Evolutionary conservation across 2,797 vertebrate genomes (phyloP).

Genomic region (Jordanella pulchra): DNA sequence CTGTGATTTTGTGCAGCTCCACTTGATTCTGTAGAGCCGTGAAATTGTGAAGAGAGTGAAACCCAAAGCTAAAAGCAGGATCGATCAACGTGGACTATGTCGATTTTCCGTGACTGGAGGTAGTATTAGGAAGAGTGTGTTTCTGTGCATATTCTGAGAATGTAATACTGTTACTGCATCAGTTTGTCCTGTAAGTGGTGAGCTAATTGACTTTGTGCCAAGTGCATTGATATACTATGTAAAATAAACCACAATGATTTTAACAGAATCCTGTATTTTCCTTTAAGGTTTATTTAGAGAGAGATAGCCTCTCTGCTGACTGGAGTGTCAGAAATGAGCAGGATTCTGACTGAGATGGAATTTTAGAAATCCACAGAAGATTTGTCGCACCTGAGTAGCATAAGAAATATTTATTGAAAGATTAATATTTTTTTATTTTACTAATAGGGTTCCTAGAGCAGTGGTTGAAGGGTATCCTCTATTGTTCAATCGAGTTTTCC

Average conservation of each 20-base stretch:
- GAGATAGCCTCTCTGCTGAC: constrained; percentile 28
- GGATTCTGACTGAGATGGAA: constrained; percentile 39
- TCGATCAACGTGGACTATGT: constrained; percentile 52
- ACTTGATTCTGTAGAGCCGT: constrained; percentile 23
- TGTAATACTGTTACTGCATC: constrained; percentile 37
- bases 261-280: constrained; percentile 50
- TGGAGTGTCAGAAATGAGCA: constrained; percentile 32
- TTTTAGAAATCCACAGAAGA: constrained; percentile 43
- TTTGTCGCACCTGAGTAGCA: constrained; percentile 38
- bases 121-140: constrained; percentile 33
- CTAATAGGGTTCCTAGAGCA: neutral
- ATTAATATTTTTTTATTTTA: neutral
- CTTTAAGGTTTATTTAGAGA: constrained; percentile 35
- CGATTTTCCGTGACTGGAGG: constrained; percentile 39
- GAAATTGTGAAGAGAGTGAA: constrained; percentile 50
- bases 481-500: neutral
- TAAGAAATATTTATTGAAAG: constrained; percentile 1
- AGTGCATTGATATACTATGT: constrained; percentile 56
- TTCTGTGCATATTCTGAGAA: constrained; percentile 34
- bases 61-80: constrained; percentile 65
- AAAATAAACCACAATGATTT: constrained; percentile 59
- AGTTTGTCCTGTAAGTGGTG: constrained; percentile 62
- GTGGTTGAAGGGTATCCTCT: neutral
- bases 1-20: constrained; percentile 32
- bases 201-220: constrained; percentile 70